Base-by-base conservation (phyloP, 2,888 invertebrate species). In the Acronicta psi region DNA sequence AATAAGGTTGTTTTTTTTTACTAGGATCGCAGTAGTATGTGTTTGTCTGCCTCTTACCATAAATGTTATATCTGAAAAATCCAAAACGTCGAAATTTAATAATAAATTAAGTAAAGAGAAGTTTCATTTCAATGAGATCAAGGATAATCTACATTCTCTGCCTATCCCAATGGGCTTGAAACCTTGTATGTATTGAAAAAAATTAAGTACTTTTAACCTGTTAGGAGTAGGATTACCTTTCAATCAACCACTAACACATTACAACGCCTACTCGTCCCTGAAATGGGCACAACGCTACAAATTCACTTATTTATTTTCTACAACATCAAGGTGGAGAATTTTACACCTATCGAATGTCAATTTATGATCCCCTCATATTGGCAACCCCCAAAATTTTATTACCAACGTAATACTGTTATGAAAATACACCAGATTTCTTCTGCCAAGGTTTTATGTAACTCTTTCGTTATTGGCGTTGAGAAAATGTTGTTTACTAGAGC, bases 371-470 rank as follows among this genome's bases (percentile, higher is more conserved):
- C 68, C 76, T 74, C 73, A 78, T 84, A 84, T 84, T 83, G 86
- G 81, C 75, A 75, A 55, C 69, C 77, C 73, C 66, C 73, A 72
- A 81, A 80, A 80, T 83, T 84, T 87, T 86, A 86, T 87, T 83
- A 77, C 77, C 55, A 51, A 66, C 59, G 76, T 85, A 82, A 87
- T 82, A 82, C 75, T 84, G 82, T 86, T 83, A 85, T 83, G 83
- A 80, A 82, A 85, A 81, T 75, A 76, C 69, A 71, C 23, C 45
- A 63, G 60, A 65, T 54, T 60, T 41, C 29, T 47, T 42, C 31
- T 14, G 18, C 36, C 63, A 61, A 44, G 60, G 55, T 67, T 67
- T 47, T 47, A 23, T 40, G 52, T 10, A 54, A 51, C 46, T 46
- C 46, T 60, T 46, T 37, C 43, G 29, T 36, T 50, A 41, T 29